A percentile compares a stretch with the other conserved stretches of the same genome.
Evolutionary conservation across 2,888 invertebrate genomes (phyloP).

Genomic region (Osedax fenrisi): DNA sequence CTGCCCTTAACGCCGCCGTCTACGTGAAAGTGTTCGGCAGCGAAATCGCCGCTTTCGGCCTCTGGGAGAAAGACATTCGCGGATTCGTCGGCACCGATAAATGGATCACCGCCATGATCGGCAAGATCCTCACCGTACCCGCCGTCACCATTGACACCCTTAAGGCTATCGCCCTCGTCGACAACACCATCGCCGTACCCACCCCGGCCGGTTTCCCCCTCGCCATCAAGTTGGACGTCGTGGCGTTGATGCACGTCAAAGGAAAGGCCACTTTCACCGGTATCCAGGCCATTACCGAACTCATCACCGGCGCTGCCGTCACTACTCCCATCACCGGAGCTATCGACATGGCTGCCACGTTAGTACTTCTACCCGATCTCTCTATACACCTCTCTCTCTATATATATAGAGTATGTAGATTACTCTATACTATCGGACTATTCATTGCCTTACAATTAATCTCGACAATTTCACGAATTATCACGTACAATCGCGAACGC

Average conservation of each 20-base stretch:
- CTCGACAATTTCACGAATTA: too few relatives aligned
- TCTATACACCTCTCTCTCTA: too few relatives aligned
- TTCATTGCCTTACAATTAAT: too few relatives aligned
- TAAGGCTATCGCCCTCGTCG: not conserved
- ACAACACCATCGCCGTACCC: not conserved
- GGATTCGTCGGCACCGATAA: not conserved
- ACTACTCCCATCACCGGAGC: not conserved
- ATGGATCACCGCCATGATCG: not conserved
- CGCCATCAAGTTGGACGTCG: not conserved
- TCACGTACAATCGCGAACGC: too few relatives aligned
- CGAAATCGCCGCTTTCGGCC: constrained; percentile 1
- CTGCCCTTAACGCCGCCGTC: constrained; percentile 6
- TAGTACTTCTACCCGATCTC: too few relatives aligned
- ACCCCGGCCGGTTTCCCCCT: constrained; percentile 9
- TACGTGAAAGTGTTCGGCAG: constrained; percentile 14
- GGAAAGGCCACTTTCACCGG: constrained; percentile 2
- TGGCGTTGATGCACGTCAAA: not conserved
- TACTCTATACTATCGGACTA: too few relatives aligned
- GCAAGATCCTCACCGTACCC: not conserved
- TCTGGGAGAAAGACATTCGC: not conserved
- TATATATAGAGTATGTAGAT: too few relatives aligned
- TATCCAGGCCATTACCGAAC: not conserved
- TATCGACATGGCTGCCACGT: constrained; percentile 4
- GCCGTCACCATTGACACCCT: not conserved
- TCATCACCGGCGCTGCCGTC: not conserved